Evolutionary conservation across 2,113 vertebrate species (phyloP).

Genomic region (Delphinapterus leucas): DNA sequence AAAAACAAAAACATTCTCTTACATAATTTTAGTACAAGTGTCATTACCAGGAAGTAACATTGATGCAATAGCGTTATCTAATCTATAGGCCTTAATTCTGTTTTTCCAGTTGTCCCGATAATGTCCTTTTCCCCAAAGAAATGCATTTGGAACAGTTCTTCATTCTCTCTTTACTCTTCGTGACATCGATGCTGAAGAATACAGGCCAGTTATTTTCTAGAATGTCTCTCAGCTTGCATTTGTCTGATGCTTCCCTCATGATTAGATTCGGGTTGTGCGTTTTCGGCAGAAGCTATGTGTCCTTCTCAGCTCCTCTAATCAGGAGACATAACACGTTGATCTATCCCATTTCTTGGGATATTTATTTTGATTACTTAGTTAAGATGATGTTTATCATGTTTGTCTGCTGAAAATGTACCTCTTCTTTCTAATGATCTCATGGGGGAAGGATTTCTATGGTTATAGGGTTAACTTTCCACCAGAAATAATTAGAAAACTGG

Average conservation of each 20-base stretch:
- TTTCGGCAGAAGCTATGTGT: not conserved
- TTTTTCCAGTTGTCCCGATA: not conserved
- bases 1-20: not conserved
- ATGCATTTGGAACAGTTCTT: not conserved
- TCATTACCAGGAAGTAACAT: not conserved
- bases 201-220: too few relatives aligned
- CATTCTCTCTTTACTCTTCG: fast-evolving
- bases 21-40: not conserved
- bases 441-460: not conserved
- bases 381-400: not conserved
- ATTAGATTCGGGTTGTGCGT: not conserved
- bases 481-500: not conserved
- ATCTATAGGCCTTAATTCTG: too few relatives aligned
- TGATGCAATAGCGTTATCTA: not conserved
- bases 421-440: not conserved
- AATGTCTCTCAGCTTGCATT: not conserved
- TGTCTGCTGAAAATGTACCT: not conserved
- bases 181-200: not conserved
- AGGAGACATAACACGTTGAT: not conserved
- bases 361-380: not conserved
- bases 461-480: not conserved
- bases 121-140: not conserved
- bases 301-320: not conserved
- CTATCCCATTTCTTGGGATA: not conserved
- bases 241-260: fast-evolving